Conservation (phyloP, 2,113 vertebrate species). For the Thunnus thynnus region DNA sequence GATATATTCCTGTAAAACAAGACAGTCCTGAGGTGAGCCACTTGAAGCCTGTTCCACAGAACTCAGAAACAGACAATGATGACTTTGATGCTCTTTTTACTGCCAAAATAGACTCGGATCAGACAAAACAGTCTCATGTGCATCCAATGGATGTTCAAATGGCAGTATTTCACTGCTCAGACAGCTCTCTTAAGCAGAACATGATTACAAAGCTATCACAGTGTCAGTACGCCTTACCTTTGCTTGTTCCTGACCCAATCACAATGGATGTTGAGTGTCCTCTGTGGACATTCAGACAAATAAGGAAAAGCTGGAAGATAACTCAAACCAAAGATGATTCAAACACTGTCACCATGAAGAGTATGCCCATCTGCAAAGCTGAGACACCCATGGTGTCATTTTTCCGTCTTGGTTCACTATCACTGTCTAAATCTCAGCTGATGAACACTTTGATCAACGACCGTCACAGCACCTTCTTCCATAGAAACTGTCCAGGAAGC, state of each 20-base stretch:
- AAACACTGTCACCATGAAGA: conserved; percentile 43
- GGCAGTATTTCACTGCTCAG: conserved; percentile 84
- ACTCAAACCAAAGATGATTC: not conserved
- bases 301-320: conserved; percentile 60
- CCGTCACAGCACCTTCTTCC: no score
- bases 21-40: not conserved
- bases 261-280: conserved; percentile 77
- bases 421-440: conserved; percentile 86
- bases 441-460: conserved; percentile 81
- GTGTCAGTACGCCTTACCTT: conserved; percentile 86
- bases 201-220: conserved; percentile 82
- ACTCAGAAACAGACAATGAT: not conserved
- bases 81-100: conserved; percentile 44
- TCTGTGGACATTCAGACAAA: conserved; percentile 82
- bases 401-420: conserved; percentile 81
- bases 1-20: conserved; percentile 72
- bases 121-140: conserved; percentile 21
- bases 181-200: conserved; percentile 81
- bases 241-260: conserved; percentile 80
- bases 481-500: conserved; percentile 80
- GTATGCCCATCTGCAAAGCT: conserved; percentile 73
- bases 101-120: fast-evolving
- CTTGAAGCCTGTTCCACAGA: not conserved
- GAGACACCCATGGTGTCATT: conserved; percentile 81
- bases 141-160: conserved; percentile 87